Evolutionary conservation across 2,113 vertebrate species (phyloP).

Genomic region (Podarcis cretensis): DNA sequence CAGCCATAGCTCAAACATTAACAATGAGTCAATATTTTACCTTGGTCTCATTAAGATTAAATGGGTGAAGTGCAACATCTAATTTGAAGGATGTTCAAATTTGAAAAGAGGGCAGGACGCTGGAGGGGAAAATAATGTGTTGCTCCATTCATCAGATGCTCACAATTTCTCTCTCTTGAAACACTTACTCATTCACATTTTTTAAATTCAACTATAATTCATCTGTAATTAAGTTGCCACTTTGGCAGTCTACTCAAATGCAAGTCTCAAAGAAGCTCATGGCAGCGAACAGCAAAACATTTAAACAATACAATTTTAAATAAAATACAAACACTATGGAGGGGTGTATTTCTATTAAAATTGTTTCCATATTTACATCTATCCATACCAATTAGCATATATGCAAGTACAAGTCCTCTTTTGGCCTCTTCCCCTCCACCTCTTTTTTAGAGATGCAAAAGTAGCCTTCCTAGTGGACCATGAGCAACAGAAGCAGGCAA

Average conservation of each 20-base stretch:
- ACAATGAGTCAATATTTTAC: not conserved
- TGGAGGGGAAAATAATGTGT: not conserved
- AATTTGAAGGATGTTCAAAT: accelerated
- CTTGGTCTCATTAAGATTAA: not conserved
- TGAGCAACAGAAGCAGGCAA: too few relatives aligned
- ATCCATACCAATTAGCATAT: too few relatives aligned
- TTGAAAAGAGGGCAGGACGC: not conserved
- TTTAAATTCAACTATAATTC: not conserved
- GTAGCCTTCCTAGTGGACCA: too few relatives aligned
- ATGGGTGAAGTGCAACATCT: accelerated
- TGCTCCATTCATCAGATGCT: not conserved
- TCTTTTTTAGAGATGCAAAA: too few relatives aligned
- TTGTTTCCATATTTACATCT: too few relatives aligned
- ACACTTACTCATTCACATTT: not conserved
- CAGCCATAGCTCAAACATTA: not conserved
- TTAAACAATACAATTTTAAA: too few relatives aligned
- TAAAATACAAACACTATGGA: too few relatives aligned
- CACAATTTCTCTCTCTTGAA: not conserved
- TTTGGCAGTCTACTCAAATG: not conserved
- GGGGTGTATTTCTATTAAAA: too few relatives aligned
- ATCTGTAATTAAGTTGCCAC: not conserved
- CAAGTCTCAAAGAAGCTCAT: not conserved
- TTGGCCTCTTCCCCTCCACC: too few relatives aligned
- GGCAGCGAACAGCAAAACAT: too few relatives aligned
- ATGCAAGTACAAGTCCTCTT: too few relatives aligned